Conservation (phyloP, 1,140 invertebrate species). For the Aphaenogaster ashmeadi region DNA sequence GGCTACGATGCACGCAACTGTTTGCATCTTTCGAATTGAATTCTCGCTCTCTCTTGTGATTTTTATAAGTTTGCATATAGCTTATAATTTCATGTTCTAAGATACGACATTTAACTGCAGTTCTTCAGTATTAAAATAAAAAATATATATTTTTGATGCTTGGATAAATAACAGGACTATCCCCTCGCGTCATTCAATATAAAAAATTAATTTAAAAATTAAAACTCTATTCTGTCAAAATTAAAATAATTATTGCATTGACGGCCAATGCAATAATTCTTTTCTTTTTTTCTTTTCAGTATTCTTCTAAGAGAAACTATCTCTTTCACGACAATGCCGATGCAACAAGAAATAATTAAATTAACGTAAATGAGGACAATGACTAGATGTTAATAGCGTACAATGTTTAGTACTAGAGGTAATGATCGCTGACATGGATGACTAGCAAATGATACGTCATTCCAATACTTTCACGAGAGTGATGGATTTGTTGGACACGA, state of each 20-base stretch:
- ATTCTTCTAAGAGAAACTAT: not conserved
- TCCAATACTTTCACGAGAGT: constrained; percentile 34
- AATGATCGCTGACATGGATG: constrained; percentile 32
- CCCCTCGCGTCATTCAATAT: not conserved
- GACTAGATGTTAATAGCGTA: constrained; percentile 31
- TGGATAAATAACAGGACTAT: not conserved
- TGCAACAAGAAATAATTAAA: constrained; percentile 25
- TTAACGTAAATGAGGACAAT: constrained; percentile 38
- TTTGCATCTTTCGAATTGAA: not conserved
- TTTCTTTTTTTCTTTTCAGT: too few species aligned
- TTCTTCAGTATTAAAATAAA: not conserved
- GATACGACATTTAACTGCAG: not conserved
- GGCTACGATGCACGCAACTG: not conserved
- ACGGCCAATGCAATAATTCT: too few species aligned
- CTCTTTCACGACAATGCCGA: not conserved
- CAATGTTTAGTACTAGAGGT: constrained; percentile 31
- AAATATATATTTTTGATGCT: not conserved
- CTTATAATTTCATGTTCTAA: not conserved
- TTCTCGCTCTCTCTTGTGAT: not conserved
- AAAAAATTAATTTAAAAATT: not conserved
- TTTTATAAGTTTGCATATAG: not conserved
- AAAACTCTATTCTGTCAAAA: not conserved
- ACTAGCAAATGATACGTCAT: constrained; percentile 44
- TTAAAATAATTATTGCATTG: not conserved
- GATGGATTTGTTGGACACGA: constrained; percentile 3